phyloP scores from a whole-genome alignment of 2,113 vertebrate genomes.

The Lipophrys pholis region DNA sequence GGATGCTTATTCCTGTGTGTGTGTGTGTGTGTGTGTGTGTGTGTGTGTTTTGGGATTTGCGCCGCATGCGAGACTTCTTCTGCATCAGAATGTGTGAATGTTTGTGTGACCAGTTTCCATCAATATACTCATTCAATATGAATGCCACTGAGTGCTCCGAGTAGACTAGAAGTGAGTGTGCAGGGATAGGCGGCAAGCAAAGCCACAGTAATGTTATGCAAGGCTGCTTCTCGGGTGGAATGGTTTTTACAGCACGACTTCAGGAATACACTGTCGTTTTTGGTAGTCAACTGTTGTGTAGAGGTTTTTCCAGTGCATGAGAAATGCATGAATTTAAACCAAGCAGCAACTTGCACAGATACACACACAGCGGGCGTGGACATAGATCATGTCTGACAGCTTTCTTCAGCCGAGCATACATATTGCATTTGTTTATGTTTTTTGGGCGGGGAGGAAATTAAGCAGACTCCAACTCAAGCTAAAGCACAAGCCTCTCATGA shows the following conservation, averaged over 20 bases:
- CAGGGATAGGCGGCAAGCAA: slow-evolving; percentile 18
- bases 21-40: neutral
- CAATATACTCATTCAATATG: slow-evolving; percentile 56
- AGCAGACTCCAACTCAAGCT: neutral
- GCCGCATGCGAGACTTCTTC: neutral
- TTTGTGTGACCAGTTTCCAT: slow-evolving; percentile 18
- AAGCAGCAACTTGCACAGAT: slow-evolving; percentile 29
- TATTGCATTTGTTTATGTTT: slow-evolving; percentile 37
- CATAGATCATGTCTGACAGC: slow-evolving; percentile 53
- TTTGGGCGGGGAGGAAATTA: neutral
- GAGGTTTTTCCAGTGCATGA: slow-evolving; percentile 14
- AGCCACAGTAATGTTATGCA: slow-evolving; percentile 43
- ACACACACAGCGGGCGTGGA: slow-evolving; percentile 11
- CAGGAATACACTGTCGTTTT: slow-evolving; percentile 14
- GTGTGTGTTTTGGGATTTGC: neutral
- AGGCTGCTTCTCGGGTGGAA: slow-evolving; percentile 34
- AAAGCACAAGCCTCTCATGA: slow-evolving; percentile 14
- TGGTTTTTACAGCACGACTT: slow-evolving; percentile 9
- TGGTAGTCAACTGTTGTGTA: slow-evolving; percentile 13
- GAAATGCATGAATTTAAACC: slow-evolving; percentile 55
- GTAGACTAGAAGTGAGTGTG: neutral
- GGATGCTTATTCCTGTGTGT: neutral
- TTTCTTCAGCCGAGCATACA: slow-evolving; percentile 42
- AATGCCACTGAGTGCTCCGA: slow-evolving; percentile 53
- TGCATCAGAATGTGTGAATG: neutral